Evolutionary conservation across 2,113 vertebrate species (phyloP).

Genomic region (Campylorhamphus procurvoides): DNA sequence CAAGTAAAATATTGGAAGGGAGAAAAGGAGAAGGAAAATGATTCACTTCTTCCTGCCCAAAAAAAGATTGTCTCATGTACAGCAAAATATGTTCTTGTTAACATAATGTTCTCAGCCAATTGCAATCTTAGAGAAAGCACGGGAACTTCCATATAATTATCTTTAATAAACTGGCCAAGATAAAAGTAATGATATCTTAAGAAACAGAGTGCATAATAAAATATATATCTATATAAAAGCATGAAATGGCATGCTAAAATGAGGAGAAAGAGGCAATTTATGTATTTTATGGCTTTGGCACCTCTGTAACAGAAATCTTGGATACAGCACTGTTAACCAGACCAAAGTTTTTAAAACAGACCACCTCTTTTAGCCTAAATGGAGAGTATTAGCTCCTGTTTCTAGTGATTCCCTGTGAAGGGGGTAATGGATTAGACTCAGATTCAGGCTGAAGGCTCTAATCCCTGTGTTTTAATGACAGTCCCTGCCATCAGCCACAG

Average conservation of each 20-base stretch:
- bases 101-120: constrained; percentile 20
- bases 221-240: constrained; percentile 46
- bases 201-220: constrained; percentile 43
- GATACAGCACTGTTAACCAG: not conserved
- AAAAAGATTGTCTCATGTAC: not conserved
- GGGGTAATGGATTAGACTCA: constrained; percentile 33
- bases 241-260: constrained; percentile 44
- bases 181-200: constrained; percentile 51
- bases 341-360: not conserved
- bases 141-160: constrained; percentile 39
- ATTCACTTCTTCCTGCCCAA: not conserved
- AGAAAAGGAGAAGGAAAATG: not conserved
- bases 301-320: not conserved
- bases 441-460: constrained; percentile 44
- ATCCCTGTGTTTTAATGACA: not conserved
- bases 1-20: not conserved
- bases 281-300: constrained; percentile 3
- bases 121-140: not conserved
- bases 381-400: not conserved
- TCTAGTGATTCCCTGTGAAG: not conserved
- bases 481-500: not conserved
- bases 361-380: not conserved
- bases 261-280: constrained; percentile 46
- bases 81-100: constrained; percentile 32
- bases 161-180: constrained; percentile 57